Percentiles rank a stretch among this genome's conserved stretches.
phyloP scores from a whole-genome alignment of 2,113 vertebrate genomes.

The Dasypus novemcinctus region DNA sequence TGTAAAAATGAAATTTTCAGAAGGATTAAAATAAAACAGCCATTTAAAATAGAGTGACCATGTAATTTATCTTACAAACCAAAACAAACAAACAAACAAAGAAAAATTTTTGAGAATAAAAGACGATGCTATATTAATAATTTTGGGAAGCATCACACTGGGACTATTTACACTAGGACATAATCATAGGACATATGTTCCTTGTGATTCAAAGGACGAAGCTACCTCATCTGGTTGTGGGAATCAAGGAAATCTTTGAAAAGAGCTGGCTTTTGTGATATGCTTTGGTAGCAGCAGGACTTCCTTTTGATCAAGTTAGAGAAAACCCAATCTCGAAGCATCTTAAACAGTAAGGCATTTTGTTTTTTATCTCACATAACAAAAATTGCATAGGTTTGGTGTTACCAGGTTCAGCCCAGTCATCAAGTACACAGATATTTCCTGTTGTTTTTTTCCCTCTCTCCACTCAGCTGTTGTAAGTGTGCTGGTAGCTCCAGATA shows the following conservation, averaged over 20 bases:
- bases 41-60: too few species aligned
- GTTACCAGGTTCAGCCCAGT: neutral
- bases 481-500: neutral
- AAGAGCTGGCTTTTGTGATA: neutral
- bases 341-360: neutral
- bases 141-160: neutral
- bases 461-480: neutral
- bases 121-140: neutral
- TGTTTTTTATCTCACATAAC: neutral
- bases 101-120: neutral
- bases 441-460: neutral
- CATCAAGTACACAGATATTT: neutral
- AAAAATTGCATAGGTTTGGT: neutral
- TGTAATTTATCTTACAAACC: neutral
- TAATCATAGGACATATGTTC: too few species aligned
- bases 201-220: neutral
- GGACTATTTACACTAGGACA: neutral
- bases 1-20: too few species aligned
- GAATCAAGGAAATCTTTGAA: neutral
- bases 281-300: neutral
- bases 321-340: neutral
- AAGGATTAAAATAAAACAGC: too few species aligned
- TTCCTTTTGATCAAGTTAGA: neutral
- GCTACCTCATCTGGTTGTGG: neutral
- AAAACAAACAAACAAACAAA: too few species aligned